These are phyloP conservation scores for Theretra japonica DNA, from an alignment of 2,888 invertebrate species.

Conservation along the genomic window DNA sequence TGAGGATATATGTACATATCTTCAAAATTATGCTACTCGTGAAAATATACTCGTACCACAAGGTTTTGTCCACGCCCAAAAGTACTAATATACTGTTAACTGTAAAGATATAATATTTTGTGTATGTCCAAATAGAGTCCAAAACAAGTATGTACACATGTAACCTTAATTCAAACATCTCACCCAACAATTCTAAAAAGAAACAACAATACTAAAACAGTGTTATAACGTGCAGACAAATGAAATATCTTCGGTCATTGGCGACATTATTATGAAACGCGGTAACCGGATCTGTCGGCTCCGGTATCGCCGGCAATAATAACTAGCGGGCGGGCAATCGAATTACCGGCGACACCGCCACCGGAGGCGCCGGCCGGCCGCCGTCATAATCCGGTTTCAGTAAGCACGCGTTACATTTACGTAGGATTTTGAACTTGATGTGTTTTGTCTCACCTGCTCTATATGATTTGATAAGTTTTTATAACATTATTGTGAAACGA, in stretches of 20 bases:
- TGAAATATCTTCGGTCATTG: constrained; percentile 53
- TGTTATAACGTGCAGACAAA: constrained; percentile 38
- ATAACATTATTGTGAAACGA: no score
- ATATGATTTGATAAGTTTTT: neutral
- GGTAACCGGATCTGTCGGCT: constrained; percentile 64
- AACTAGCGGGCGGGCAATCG: constrained; percentile 64
- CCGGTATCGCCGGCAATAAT: constrained; percentile 63
- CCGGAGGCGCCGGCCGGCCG: constrained; percentile 44
- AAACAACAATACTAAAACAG: neutral
- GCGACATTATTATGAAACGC: constrained; percentile 56
- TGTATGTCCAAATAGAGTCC: no score
- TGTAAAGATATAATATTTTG: no score
- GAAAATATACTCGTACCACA: neutral
- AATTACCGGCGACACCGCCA: constrained; percentile 57
- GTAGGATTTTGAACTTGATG: neutral
- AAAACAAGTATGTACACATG: no score
- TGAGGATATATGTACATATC: no score
- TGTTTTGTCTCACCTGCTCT: neutral
- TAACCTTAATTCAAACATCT: no score
- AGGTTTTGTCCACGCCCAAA: no score
- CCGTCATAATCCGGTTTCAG: constrained; percentile 31
- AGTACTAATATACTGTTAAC: no score
- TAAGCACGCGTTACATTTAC: neutral
- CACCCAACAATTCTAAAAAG: no score
- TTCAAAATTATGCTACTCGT: no score